Percentiles rank a stretch among this genome's conserved stretches.
phyloP scores from a whole-genome alignment of 1,140 invertebrate genomes.

The Solen grandis region DNA sequence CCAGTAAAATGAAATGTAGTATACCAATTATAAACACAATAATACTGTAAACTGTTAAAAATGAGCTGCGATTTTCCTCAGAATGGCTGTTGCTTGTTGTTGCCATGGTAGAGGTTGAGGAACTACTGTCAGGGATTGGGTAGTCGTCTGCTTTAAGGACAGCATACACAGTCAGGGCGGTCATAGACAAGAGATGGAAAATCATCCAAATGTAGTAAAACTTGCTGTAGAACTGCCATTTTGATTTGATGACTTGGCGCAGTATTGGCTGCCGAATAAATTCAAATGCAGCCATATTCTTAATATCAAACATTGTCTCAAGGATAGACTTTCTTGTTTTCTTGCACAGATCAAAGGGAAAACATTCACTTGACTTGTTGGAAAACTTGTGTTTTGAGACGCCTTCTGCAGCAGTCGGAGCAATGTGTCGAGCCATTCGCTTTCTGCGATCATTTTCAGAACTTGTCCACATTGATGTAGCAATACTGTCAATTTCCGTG shows the following conservation, averaged over 20 bases:
- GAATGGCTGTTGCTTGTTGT: neutral
- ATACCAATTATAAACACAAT: constrained; percentile 29
- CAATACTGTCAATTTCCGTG: constrained; percentile 65
- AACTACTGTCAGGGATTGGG: neutral
- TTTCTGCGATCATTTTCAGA: neutral
- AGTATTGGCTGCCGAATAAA: constrained; percentile 57
- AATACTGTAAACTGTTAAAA: constrained; percentile 10
- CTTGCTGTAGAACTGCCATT: constrained; percentile 58
- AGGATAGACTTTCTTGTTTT: constrained; percentile 54
- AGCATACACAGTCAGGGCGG: constrained; percentile 56
- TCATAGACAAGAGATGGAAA: constrained; percentile 59
- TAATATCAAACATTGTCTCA: constrained; percentile 61
- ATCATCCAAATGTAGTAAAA: constrained; percentile 58
- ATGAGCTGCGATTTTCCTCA: neutral
- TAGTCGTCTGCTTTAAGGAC: constrained; percentile 46
- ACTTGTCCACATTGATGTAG: constrained; percentile 25
- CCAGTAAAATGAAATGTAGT: constrained; percentile 12
- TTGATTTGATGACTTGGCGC: constrained; percentile 59
- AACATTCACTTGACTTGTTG: neutral
- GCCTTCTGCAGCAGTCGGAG: constrained; percentile 38
- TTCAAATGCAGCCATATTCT: constrained; percentile 51
- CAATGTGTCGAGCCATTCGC: constrained; percentile 17
- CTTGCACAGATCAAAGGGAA: constrained; percentile 9
- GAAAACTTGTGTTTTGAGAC: constrained; percentile 35
- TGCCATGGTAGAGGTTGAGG: neutral